Evolutionary conservation across 2,888 invertebrate species (phyloP).

Genomic region (Cordilura impudica): DNA sequence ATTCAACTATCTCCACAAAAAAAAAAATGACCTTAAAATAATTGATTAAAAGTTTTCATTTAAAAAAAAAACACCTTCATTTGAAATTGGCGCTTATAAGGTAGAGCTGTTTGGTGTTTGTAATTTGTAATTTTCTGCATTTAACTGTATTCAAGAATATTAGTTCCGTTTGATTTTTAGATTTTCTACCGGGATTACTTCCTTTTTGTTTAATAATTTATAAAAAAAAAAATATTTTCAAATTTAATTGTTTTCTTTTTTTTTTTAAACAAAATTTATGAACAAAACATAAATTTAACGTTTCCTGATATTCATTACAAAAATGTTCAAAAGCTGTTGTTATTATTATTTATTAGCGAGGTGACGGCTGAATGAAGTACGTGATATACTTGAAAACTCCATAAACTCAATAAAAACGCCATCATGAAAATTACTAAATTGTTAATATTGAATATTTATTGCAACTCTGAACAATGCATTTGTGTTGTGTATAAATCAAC

Average conservation of each 20-base stretch:
- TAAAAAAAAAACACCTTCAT: too few species aligned
- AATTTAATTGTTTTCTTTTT: not conserved
- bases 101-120: too few species aligned
- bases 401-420: constrained; percentile 29
- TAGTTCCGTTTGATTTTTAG: too few species aligned
- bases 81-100: too few species aligned
- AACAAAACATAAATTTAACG: constrained; percentile 39
- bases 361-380: constrained; percentile 43
- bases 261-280: constrained; percentile 28
- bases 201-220: not conserved
- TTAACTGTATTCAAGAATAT: too few species aligned
- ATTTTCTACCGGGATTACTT: too few species aligned
- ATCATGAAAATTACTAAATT: constrained; percentile 19
- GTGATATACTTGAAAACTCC: constrained; percentile 59
- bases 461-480: not conserved
- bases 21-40: too few species aligned
- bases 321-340: not conserved
- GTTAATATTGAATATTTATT: not conserved
- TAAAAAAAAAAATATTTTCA: not conserved
- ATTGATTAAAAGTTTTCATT: too few species aligned
- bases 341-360: not conserved
- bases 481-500: constrained; percentile 22
- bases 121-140: too few species aligned
- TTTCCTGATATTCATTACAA: constrained; percentile 54
- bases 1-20: too few species aligned